These are phyloP conservation scores for Atractosteus spatula DNA, from an alignment of 2,113 vertebrate genomes.

Conservation along the genomic window DNA sequence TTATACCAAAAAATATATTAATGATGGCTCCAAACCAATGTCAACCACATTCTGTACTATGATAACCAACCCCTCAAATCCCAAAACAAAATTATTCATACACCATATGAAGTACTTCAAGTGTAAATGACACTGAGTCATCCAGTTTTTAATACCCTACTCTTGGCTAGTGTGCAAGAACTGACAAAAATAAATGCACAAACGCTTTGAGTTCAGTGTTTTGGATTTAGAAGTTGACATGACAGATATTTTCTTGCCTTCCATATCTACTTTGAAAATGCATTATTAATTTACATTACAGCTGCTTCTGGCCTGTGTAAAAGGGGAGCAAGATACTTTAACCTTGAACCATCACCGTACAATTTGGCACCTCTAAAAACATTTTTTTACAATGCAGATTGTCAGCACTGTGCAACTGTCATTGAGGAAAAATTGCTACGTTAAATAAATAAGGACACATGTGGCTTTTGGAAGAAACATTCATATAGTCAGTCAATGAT, in stretches of 20 bases:
- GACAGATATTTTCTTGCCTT: conserved; percentile 50
- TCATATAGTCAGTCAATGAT: conserved; percentile 91
- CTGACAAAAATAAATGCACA: conserved; percentile 42
- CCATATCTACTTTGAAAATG: conserved; percentile 40
- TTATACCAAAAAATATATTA: neutral
- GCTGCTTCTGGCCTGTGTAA: conserved; percentile 42
- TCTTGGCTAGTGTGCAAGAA: conserved; percentile 18
- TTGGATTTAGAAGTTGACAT: conserved; percentile 48
- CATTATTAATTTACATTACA: conserved; percentile 59
- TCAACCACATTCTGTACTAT: neutral
- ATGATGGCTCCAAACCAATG: neutral
- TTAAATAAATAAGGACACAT: conserved; percentile 90
- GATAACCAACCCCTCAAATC: neutral
- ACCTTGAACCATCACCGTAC: conserved; percentile 62
- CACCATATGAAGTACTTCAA: neutral
- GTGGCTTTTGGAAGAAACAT: conserved; percentile 74
- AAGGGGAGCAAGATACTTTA: conserved; percentile 48
- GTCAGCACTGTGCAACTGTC: conserved; percentile 58
- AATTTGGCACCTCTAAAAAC: conserved; percentile 58
- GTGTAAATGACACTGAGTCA: no score
- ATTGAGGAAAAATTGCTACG: conserved; percentile 51
- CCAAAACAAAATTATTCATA: neutral
- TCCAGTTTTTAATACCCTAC: neutral
- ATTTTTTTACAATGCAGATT: conserved; percentile 47
- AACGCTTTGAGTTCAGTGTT: conserved; percentile 48